Evolutionary conservation across 2,888 invertebrate species (phyloP).

Genomic region (Polylopha cassiicola): DNA sequence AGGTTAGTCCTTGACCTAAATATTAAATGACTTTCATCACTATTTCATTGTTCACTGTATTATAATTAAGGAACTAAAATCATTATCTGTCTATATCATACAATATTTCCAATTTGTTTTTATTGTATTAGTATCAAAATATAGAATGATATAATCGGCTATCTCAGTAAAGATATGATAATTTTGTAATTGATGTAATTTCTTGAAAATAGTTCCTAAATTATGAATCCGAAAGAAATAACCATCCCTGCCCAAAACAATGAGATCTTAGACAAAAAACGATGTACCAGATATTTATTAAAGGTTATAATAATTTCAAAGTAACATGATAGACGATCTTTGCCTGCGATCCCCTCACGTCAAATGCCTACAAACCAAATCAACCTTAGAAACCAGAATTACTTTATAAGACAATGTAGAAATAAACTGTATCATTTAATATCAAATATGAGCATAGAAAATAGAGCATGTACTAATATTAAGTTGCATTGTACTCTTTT

Average conservation of each 20-base stretch:
- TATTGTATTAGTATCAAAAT: no score
- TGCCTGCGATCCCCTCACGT: constrained; percentile 41
- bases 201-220: no score
- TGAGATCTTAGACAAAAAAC: constrained; percentile 39
- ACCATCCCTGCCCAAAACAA: constrained; percentile 27
- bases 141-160: no score
- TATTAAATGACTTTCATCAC: no score
- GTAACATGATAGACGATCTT: constrained; percentile 18
- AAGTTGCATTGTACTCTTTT: constrained; percentile 14
- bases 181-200: no score
- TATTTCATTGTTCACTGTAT: no score
- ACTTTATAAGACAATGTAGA: constrained; percentile 26
- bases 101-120: no score
- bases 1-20: no score
- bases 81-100: no score
- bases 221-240: constrained; percentile 15
- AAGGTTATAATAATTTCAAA: constrained; percentile 17
- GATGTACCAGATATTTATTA: constrained; percentile 24
- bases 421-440: constrained; percentile 12
- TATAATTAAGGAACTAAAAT: no score
- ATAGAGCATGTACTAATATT: constrained; percentile 15
- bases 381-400: constrained; percentile 46
- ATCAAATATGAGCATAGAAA: constrained; percentile 15
- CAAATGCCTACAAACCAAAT: constrained; percentile 36
- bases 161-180: no score